Base-by-base conservation (phyloP, 2,888 invertebrate genomes). In the Spisula solida region DNA sequence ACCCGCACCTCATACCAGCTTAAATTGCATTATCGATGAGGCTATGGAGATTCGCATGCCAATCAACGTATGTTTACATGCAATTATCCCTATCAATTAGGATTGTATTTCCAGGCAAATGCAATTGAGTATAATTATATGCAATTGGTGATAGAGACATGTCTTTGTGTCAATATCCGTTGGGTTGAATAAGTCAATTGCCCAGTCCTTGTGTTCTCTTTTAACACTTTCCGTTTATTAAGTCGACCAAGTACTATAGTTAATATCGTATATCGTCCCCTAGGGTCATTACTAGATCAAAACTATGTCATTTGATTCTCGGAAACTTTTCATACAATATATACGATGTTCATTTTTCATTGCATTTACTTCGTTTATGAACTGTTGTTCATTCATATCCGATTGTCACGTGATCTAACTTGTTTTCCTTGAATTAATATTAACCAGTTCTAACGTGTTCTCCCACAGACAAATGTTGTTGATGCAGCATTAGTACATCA, bases 121-220 rank as follows among this genome's bases (percentile, higher is more conserved):
- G 60, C n/a, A 66, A 66, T 66, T 51, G 51, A 66, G 60, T 66
- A 66, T 66, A 25, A 66, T 66, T n/a, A 66, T 66, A 66, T 66
- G 60, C 60, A 66, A 66, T 66, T 66, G n/a, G 25, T n/a, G 60
- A 66, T 66, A 66, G 25, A 66, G 25, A 66, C 12, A 25, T 66
- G 60, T 25, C 60, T 25, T 25, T 66, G 25, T 66, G 12, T 66
- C 25, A 8, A 25, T 66, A 66, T 10, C n/a, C 25, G n/a, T 25
- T n/a, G 5, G 25, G 60, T 66, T 66, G 25, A 66, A 25, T 66
- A 66, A 66, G 60, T 66, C 60, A 66, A 10, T 12, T 6, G n/a
- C 1, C 60, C 2, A 66, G 25, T n/a, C 0, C 0, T 25, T 51
- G 4, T 10, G 60, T 66, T 66, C 25, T 25, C 25, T n/a, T 66